These are phyloP conservation scores for Neomicropteryx cornuta DNA, from an alignment of 1,140 invertebrate genomes.

Conservation along the genomic window DNA sequence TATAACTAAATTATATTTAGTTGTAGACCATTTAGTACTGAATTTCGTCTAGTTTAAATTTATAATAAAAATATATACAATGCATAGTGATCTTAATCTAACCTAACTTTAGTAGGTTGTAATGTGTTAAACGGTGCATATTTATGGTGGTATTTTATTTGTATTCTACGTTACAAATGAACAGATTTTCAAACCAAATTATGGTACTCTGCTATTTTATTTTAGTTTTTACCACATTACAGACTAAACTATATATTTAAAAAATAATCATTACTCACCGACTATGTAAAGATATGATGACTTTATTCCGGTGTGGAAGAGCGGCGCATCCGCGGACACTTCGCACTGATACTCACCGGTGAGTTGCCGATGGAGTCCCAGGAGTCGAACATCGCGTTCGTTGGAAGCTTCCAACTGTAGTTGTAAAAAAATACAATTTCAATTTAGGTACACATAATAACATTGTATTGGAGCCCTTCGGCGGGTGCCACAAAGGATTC, in stretches of 20 bases:
- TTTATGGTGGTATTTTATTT: neutral
- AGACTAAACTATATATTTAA: no score
- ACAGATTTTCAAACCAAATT: neutral
- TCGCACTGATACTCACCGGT: conserved; percentile 66
- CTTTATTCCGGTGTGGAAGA: conserved; percentile 55
- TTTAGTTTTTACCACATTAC: neutral
- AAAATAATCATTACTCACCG: no score
- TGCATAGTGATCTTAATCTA: neutral
- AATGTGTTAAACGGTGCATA: neutral
- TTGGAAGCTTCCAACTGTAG: conserved; percentile 40
- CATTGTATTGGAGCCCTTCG: no score
- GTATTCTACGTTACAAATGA: neutral
- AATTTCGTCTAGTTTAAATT: neutral
- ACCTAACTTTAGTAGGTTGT: neutral
- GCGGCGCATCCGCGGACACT: conserved; percentile 58
- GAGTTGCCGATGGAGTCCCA: conserved; percentile 52
- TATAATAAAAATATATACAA: neutral
- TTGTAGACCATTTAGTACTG: no score
- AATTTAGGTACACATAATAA: neutral
- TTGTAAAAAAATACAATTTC: neutral
- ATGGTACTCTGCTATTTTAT: neutral
- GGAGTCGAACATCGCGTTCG: conserved; percentile 52
- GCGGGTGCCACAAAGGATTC: no score
- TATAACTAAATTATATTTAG: neutral
- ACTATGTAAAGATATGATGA: conserved; percentile 53